Evolutionary conservation across 2,113 vertebrate species (phyloP), one percentile per base, ranked within the genome.

Genomic region (Anguilla japonica): DNA sequence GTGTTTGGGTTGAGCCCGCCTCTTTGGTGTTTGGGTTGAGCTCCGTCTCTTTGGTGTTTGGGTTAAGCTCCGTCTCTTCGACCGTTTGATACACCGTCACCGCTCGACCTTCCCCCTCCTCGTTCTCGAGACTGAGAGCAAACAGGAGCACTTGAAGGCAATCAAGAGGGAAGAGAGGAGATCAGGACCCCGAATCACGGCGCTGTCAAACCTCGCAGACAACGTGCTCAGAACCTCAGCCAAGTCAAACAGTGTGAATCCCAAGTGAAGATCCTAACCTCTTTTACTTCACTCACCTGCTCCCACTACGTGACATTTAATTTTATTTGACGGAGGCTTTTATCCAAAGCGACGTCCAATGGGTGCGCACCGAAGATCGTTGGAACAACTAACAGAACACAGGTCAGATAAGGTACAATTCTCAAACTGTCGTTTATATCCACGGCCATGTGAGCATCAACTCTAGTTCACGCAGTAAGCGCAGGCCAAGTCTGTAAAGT

Each of bases 141-240:
- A 90, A 83, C 79, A 92, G 83, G 67, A 90, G 80, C 85, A 89
- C 93, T 92, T 81, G 2, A 56, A 85, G 80, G 79, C 83, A 50
- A 29, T 40, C 39, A 29, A 56, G 22, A 7, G 29, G 50, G 11
- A 40, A 41, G 80, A 50, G 34, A 67, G 16, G 41, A 39, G 14
- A 79, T 40, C 34, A 43, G 41, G n/a, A 41, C 26, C 41, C 41
- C 29, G 20, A 41, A 15, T 5, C 41, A 0, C n/a, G 40, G 0
- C 26, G 40, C 4, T n/a, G 86, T 20, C 41, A 53, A 41, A 20
- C 9, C 82, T 34, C 16, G 11, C 15, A 29, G 41, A 29, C 22
- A 43, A n/a, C 9, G 22, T 26, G 14, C 18, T 3, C 18, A 46
- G 57, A 20, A 60, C 2, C 18, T 34, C 22, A 5, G n/a, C 22